Evolutionary conservation across 2,888 invertebrate species (phyloP), one percentile per base, ranked within the genome.

Genomic region (Rotaria sp.): DNA sequence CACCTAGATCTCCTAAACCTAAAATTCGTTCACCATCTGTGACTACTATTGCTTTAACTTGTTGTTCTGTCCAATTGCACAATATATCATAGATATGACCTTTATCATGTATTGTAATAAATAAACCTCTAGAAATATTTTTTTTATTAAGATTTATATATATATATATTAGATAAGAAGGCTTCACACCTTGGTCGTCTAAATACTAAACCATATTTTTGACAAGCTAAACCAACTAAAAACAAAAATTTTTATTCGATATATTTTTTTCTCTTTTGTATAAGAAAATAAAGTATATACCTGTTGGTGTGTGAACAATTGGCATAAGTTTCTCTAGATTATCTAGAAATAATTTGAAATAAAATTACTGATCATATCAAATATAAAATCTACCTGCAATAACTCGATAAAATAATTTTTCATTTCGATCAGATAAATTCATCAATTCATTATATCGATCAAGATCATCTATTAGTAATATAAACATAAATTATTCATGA

Each of bases 1-100:
- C 96, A 18, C 99, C 99, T 88, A 98, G 93, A 92, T 99, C 99
- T 5, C 99, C 99, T 86, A 99, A 93, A 11, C 99, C 99, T 86
- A 99, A 93, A 91, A 99, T 99, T 86, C 99, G 93, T 92, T 99
- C 98, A 30, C 99, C 99, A 91, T 99, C 99, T 0, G 99, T 99
- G 80, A 98, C 97, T 21, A 96, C 96, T 86, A 93, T 91, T 7
- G 92, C 92, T 90, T 92, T 92, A 35, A 93, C 91, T 88, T 92
- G 90, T 30, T 88, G 86, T 87, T 92, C 94, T 91, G 92, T 95
- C 96, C 96, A 97, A 92, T 98, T 98, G 91, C 94, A 94, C 67
- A 99, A 92, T 86, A 98, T 94, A 88, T 97, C 96, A 90, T 96
- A 96, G 41, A 99, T 93, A 91, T 97, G 96, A 59, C 96, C 96